phyloP scores from a whole-genome alignment of 2,888 invertebrate species.

The Orthosia gracilis region DNA sequence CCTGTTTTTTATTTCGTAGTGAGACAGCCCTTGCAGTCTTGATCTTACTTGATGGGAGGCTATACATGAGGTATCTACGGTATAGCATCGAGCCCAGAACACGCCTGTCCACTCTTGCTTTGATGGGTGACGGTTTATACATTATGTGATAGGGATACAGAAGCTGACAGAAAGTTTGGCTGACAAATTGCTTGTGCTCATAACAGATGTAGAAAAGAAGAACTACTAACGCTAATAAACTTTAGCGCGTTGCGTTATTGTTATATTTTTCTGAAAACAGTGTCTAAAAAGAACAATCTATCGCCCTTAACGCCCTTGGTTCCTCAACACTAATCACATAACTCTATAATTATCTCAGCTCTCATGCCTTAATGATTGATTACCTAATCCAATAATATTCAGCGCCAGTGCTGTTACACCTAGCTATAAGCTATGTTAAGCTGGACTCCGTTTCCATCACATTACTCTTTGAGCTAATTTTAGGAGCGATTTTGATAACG shows the following conservation, averaged over 20 bases:
- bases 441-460: constrained; percentile 12
- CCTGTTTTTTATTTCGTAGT: too few species aligned
- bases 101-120: too few species aligned
- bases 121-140: too few species aligned
- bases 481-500: constrained; percentile 11
- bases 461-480: constrained; percentile 19
- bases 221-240: too few species aligned
- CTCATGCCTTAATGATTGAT: constrained; percentile 1
- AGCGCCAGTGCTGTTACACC: background rate
- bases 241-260: background rate
- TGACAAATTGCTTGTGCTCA: too few species aligned
- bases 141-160: too few species aligned
- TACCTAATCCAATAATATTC: constrained; percentile 17
- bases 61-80: too few species aligned
- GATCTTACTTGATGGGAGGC: too few species aligned
- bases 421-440: background rate
- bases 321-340: background rate
- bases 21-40: too few species aligned
- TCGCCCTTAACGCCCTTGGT: background rate
- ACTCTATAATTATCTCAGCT: background rate
- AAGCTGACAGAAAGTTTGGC: too few species aligned
- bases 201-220: too few species aligned
- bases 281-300: background rate
- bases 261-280: background rate
- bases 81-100: too few species aligned